Conservation (phyloP, 2,113 vertebrate genomes). For the Oncorhynchus gorbuscha region DNA sequence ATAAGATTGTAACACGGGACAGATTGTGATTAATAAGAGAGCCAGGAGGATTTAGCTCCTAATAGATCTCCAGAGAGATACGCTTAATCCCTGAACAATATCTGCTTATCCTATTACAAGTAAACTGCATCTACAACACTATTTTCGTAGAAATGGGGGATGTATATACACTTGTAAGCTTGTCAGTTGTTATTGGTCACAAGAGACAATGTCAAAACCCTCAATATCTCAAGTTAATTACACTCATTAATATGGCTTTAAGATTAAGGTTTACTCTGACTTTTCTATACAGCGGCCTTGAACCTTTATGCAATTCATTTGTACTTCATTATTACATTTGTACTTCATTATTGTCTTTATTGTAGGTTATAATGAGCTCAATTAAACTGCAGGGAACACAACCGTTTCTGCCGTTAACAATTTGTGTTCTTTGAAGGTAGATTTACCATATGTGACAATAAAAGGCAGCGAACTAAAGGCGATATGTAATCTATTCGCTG, state of each 20-base stretch:
- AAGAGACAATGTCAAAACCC: conserved; percentile 43
- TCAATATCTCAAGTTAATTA: not conserved
- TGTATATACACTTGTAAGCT: conserved; percentile 64
- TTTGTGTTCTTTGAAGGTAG: not conserved
- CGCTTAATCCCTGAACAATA: conserved; percentile 75
- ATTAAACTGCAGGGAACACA: not conserved
- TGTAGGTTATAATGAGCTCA: not conserved
- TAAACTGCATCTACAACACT: conserved; percentile 66
- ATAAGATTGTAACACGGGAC: conserved; percentile 52
- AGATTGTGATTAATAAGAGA: conserved; percentile 68
- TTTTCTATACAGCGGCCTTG: not conserved
- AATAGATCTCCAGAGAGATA: conserved; percentile 72
- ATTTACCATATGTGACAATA: conserved; percentile 21
- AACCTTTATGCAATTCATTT: not conserved
- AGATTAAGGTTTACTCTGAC: conserved; percentile 8
- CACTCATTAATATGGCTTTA: conserved; percentile 13
- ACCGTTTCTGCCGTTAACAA: not conserved
- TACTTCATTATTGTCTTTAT: not conserved
- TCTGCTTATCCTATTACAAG: conserved; percentile 74
- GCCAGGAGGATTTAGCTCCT: conserved; percentile 61
- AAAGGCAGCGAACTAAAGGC: conserved; percentile 47
- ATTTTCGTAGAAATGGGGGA: conserved; percentile 66
- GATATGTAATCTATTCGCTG: conserved; percentile 54
- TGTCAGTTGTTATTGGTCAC: conserved; percentile 70
- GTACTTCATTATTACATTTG: not conserved